Evolutionary conservation across 2,797 vertebrate species (phyloP), one percentile per base, ranked within the genome.

Genomic region (Danio tinwini): DNA sequence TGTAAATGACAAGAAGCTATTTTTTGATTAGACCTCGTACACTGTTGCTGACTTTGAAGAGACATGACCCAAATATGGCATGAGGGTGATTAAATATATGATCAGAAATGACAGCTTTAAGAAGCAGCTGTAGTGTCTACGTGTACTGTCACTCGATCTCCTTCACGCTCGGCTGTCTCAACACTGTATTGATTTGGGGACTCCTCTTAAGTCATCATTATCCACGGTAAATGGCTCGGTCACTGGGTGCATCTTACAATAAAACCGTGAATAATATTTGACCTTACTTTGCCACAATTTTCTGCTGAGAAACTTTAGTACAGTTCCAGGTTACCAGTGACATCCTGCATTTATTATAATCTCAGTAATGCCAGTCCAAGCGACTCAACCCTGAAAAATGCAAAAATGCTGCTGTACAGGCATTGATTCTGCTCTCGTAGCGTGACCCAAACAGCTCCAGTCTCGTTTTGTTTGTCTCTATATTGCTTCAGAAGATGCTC

Each of bases 181-280:
- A 76, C 61, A 72, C 29, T 11, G 55, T 80, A 84, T 84, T 77
- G 80, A 84, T 84, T 78, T 40, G 12, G 45, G 71, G 58, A 75
- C 44, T 74, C 70, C 65, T 59, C 75, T 71, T 63, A 79, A 75
- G 80, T 75, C 71, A 78, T 84, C 39, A 76, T 79, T 84, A 79
- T 81, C 71, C 67, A 52, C n/a, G 12, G 53, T 69, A 74, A 78
- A 65, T 67, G 42, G 5, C 40, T 76, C 40, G 55, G 47, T 58
- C 8, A 40, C 49, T 59, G 13, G 21, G 63, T 37, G 49, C 37
- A 47, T 65, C 40, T 55, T 65, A 44, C 40, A 62, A 7, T 42
- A 29, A 75, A 78, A 19, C 37, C 49, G 47, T 69, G 11, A 55
- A 47, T 81, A 37, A 74, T 62, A 64, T 74, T 71, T 74, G 44